These are phyloP conservation scores for Zhuqinia jingwanae DNA, from an alignment of 2,888 invertebrate species.

Conservation along the genomic window DNA sequence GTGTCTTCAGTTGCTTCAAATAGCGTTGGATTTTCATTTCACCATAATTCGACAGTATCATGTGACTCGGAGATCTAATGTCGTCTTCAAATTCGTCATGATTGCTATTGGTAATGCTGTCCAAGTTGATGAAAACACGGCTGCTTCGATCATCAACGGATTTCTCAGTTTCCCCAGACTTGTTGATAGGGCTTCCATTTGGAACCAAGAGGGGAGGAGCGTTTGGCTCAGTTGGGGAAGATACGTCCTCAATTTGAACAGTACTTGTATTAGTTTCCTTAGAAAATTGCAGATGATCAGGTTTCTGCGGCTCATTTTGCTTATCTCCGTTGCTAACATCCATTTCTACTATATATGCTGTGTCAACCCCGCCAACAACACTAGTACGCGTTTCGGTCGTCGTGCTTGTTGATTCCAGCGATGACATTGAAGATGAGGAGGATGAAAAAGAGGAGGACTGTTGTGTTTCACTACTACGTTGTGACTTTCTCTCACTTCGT, in stretches of 20 bases:
- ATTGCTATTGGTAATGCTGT: constrained; percentile 40
- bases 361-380: no score
- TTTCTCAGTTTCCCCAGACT: neutral
- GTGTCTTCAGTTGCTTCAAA: constrained; percentile 77
- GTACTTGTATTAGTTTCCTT: neutral
- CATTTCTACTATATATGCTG: constrained; percentile 59
- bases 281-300: no score
- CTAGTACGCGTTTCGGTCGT: constrained; percentile 32
- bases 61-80: constrained; percentile 72
- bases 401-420: constrained; percentile 45
- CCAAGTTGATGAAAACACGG: constrained; percentile 54
- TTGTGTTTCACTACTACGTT: neutral
- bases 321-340: constrained; percentile 19
- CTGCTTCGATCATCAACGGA: neutral
- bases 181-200: neutral
- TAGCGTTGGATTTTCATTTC: constrained; percentile 79
- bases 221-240: neutral
- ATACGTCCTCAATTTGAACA: constrained; percentile 1
- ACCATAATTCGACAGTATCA: constrained; percentile 77
- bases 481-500: constrained; percentile 69
- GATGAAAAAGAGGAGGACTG: neutral
- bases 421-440: constrained; percentile 64
- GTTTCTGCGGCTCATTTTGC: neutral
- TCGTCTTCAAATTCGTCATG: constrained; percentile 52
- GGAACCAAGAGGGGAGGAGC: constrained; percentile 17